A percentile compares a stretch with the other conserved stretches of the same genome.
Conservation (phyloP, 1,140 invertebrate species). For the Drosophila orena region DNA sequence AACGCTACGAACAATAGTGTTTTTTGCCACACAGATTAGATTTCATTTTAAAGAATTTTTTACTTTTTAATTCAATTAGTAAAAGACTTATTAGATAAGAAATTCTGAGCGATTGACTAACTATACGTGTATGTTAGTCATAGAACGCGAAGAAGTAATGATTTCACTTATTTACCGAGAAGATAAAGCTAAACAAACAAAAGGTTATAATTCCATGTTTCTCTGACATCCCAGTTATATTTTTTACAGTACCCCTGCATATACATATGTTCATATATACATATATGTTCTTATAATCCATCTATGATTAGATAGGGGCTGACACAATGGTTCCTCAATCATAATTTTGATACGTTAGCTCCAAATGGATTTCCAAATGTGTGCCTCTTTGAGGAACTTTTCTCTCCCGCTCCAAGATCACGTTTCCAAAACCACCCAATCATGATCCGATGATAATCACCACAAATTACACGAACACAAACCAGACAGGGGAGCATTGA, state of each 20-base stretch:
- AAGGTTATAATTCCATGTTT: not conserved
- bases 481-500: slow-evolving; percentile 4
- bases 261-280: not conserved
- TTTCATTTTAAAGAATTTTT: too few species aligned
- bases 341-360: slow-evolving; percentile 17
- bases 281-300: slow-evolving; percentile 7
- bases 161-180: not conserved
- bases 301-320: slow-evolving; percentile 27
- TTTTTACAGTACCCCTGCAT: not conserved
- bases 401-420: slow-evolving; percentile 32
- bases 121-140: too few species aligned
- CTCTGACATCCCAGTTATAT: too few species aligned
- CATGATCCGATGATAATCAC: slow-evolving; percentile 63
- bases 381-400: not conserved
- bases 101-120: not conserved
- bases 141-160: too few species aligned
- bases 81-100: not conserved
- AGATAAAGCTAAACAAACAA: not conserved
- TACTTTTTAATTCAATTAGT: not conserved
- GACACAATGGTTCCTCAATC: slow-evolving; percentile 32
- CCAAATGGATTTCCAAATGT: not conserved
- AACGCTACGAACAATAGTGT: too few species aligned
- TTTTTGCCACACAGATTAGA: too few species aligned
- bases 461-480: slow-evolving; percentile 57
- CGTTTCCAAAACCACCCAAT: slow-evolving; percentile 37